phyloP scores from a whole-genome alignment of 2,888 invertebrate species.

The Bhutanitis thaidina region DNA sequence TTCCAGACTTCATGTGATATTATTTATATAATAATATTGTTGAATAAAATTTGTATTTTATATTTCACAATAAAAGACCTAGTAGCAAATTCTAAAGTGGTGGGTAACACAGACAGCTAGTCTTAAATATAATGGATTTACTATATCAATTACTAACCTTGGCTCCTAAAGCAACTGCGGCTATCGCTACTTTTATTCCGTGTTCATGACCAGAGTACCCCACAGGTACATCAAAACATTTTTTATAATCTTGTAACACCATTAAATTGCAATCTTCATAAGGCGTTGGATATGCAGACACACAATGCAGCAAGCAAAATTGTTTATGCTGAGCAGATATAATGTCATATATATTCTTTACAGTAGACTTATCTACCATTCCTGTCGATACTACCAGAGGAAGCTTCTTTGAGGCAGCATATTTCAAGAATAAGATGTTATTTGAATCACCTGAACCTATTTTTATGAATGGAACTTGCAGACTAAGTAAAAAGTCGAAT shows the following conservation, averaged over 20 bases:
- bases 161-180: conserved; percentile 87
- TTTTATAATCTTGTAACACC: conserved; percentile 81
- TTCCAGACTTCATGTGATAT: no score
- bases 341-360: conserved; percentile 81
- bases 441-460: conserved; percentile 92
- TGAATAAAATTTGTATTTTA: no score
- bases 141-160: conserved; percentile 67
- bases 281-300: conserved; percentile 88
- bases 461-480: conserved; percentile 89
- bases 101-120: no score
- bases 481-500: conserved; percentile 81
- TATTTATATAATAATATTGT: no score
- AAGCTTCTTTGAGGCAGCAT: conserved; percentile 81
- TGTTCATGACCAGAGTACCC: conserved; percentile 92
- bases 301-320: conserved; percentile 87
- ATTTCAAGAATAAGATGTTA: conserved; percentile 84
- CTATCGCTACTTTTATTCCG: conserved; percentile 83
- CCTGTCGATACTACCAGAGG: conserved; percentile 90
- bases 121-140: no score
- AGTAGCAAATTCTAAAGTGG: no score
- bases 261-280: conserved; percentile 83
- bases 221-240: conserved; percentile 82
- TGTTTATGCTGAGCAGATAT: conserved; percentile 79
- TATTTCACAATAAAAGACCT: no score
- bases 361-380: conserved; percentile 85